Conservation (phyloP, 2,113 vertebrate genomes). For the Brachypodius melanocephalos region DNA sequence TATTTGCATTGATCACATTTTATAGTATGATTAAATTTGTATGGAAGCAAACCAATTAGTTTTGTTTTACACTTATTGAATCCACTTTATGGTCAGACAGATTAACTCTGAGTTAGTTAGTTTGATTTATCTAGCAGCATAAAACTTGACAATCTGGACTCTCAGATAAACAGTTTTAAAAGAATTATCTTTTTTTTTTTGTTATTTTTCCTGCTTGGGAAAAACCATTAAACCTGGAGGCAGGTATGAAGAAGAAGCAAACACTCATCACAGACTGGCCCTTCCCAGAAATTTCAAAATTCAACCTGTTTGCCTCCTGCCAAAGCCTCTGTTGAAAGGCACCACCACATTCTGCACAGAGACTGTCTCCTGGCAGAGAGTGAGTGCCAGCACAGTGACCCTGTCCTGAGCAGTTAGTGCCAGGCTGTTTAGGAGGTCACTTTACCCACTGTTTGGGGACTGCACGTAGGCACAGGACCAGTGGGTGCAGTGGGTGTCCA, state of each 20-base stretch:
- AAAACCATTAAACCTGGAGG: neutral
- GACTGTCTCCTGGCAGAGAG: neutral
- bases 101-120: slow-evolving; percentile 75
- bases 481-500: fast-evolving
- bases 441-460: neutral
- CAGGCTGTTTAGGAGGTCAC: neutral
- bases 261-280: neutral
- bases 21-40: slow-evolving; percentile 82
- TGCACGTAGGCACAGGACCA: fast-evolving
- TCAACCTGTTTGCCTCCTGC: neutral
- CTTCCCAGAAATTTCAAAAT: neutral
- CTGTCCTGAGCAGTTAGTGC: neutral
- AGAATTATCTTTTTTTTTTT: slow-evolving; percentile 2
- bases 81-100: slow-evolving; percentile 77
- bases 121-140: slow-evolving; percentile 71
- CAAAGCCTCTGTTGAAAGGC: neutral
- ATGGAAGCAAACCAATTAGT: slow-evolving; percentile 79
- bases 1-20: slow-evolving; percentile 80
- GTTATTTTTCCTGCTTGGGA: neutral
- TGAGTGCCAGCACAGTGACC: neutral
- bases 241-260: neutral
- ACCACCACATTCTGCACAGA: neutral
- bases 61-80: slow-evolving; percentile 81
- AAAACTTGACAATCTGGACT: slow-evolving; percentile 43
- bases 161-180: slow-evolving; percentile 7